phyloP scores from a whole-genome alignment of 2,888 invertebrate genomes.

The Caradrina kadenii region DNA sequence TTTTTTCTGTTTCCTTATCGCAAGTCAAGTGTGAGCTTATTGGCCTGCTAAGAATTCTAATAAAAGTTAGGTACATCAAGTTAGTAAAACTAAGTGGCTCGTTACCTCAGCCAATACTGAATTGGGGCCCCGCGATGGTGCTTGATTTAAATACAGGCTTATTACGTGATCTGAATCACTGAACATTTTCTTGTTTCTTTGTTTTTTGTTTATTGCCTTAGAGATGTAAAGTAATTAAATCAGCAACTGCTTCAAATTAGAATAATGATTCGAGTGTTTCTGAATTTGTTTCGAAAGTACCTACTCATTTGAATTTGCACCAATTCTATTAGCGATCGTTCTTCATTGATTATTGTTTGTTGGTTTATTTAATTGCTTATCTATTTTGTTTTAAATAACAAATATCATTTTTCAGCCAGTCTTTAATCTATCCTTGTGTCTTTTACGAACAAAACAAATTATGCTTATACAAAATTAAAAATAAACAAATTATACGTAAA shows the following conservation, averaged over 20 bases:
- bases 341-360: background rate
- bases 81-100: conserved; percentile 74
- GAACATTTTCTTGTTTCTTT: conserved; percentile 37
- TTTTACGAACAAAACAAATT: no score
- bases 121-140: conserved; percentile 54
- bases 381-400: no score
- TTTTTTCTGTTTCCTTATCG: conserved; percentile 71
- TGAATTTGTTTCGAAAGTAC: conserved; percentile 34
- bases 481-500: background rate
- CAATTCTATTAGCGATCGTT: background rate
- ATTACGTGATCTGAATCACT: conserved; percentile 65
- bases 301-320: conserved; percentile 16
- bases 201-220: conserved; percentile 46
- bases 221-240: conserved; percentile 50
- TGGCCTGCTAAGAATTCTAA: conserved; percentile 84
- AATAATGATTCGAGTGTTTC: conserved; percentile 33
- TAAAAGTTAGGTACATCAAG: conserved; percentile 81
- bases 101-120: conserved; percentile 66
- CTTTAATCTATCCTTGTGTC: no score
- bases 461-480: no score
- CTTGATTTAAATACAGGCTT: conserved; percentile 72
- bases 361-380: background rate
- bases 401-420: no score
- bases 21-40: conserved; percentile 82
- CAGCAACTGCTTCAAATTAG: conserved; percentile 48